phyloP scores from a whole-genome alignment of 2,888 invertebrate genomes.

The Hypsopygia costalis region DNA sequence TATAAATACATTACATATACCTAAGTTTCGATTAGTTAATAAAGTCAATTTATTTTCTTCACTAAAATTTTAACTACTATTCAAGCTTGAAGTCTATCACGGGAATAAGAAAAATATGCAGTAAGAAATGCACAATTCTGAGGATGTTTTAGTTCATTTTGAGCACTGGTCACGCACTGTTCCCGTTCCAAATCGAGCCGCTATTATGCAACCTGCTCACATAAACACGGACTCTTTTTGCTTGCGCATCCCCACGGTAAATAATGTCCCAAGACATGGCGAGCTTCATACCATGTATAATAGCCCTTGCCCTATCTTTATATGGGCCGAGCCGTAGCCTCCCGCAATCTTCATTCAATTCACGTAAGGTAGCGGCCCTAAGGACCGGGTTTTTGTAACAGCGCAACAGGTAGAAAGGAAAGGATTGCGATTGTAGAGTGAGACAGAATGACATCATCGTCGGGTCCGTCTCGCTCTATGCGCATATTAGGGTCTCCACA shows the following conservation, averaged over 20 bases:
- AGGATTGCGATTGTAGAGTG: conserved; percentile 73
- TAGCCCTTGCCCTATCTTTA: conserved; percentile 76
- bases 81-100: no score
- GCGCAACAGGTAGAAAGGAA: conserved; percentile 80
- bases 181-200: conserved; percentile 56
- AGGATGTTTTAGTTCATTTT: conserved; percentile 23
- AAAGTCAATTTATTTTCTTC: no score
- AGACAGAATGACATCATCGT: conserved; percentile 49
- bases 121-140: background rate
- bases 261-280: conserved; percentile 54
- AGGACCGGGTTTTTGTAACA: conserved; percentile 80
- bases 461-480: conserved; percentile 47
- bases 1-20: no score
- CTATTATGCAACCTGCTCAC: conserved; percentile 70
- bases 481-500: conserved; percentile 12
- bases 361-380: conserved; percentile 80
- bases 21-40: no score
- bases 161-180: conserved; percentile 52
- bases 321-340: conserved; percentile 77
- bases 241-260: conserved; percentile 62
- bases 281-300: conserved; percentile 57
- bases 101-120: background rate
- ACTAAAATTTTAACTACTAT: no score
- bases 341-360: conserved; percentile 77
- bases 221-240: conserved; percentile 58